These are phyloP conservation scores for Periophthalmus magnuspinnatus DNA, from an alignment of 2,797 vertebrate genomes.

Conservation along the genomic window DNA sequence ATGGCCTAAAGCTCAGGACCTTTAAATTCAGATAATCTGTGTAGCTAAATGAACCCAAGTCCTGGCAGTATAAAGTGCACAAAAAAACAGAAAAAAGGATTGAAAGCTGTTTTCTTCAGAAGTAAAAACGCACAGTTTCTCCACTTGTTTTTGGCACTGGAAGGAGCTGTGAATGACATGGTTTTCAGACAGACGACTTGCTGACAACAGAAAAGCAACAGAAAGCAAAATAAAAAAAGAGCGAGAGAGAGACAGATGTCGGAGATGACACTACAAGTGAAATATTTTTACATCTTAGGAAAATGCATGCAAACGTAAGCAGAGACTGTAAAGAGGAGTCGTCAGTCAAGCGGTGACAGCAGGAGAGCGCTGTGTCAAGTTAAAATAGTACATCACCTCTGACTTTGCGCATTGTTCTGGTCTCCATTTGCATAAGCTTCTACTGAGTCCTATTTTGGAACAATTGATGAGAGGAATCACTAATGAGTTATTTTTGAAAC, in stretches of 20 bases:
- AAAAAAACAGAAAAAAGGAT: not conserved
- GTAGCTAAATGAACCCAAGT: too few relatives aligned
- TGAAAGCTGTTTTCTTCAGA: conserved; percentile 14
- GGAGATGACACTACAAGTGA: conserved; percentile 39
- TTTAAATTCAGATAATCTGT: too few relatives aligned
- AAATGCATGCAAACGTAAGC: conserved; percentile 12
- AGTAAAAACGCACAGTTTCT: conserved; percentile 16
- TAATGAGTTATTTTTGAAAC: conserved; percentile 10
- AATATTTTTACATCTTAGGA: conserved; percentile 38
- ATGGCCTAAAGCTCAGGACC: too few relatives aligned
- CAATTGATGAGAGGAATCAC: conserved; percentile 2
- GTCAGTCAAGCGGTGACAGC: conserved; percentile 42
- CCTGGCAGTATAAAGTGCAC: not conserved
- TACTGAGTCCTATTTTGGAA: conserved; percentile 2
- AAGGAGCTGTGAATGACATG: conserved; percentile 25
- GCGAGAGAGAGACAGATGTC: conserved; percentile 42
- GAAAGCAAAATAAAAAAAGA: conserved; percentile 15
- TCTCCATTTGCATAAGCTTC: conserved; percentile 24
- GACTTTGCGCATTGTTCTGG: conserved; percentile 18
- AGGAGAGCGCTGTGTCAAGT: conserved; percentile 14
- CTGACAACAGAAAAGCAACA: conserved; percentile 18
- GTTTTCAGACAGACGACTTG: conserved; percentile 22
- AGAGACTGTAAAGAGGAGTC: conserved; percentile 24
- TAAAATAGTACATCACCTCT: conserved; percentile 30
- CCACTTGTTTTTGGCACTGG: conserved; percentile 39